A percentile compares a stretch with the other conserved stretches of the same genome.
Evolutionary conservation across 2,797 vertebrate species (phyloP).

Genomic region (Cossypha polioptera): DNA sequence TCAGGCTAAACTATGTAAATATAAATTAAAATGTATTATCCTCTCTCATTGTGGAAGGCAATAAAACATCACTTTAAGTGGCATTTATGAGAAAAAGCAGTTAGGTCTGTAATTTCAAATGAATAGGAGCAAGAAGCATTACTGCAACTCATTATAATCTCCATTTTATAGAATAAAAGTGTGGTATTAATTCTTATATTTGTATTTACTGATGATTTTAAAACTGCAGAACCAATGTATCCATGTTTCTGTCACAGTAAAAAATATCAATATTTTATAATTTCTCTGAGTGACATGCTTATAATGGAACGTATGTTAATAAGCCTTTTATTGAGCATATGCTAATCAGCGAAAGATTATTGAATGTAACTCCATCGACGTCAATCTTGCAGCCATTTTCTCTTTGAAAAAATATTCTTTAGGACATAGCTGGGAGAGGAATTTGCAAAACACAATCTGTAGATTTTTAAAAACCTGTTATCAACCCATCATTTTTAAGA

Average conservation of each 20-base stretch:
- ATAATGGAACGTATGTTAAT: not conserved
- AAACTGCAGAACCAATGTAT: not conserved
- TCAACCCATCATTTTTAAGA: not conserved
- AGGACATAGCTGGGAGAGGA: not conserved
- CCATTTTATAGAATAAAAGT: not conserved
- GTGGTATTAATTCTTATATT: not conserved
- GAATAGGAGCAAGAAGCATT: not conserved
- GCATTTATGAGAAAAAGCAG: not conserved
- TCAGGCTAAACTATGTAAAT: not conserved
- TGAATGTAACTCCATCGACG: not conserved
- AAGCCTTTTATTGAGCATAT: not conserved
- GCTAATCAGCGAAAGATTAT: accelerated
- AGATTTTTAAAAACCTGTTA: not conserved
- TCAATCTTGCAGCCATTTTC: not conserved
- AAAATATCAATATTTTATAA: not conserved
- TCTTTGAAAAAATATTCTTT: not conserved
- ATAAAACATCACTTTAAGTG: not conserved
- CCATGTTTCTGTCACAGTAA: not conserved
- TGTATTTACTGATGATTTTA: not conserved
- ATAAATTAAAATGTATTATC: not conserved
- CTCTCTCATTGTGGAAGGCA: not conserved
- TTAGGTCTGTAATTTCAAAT: not conserved
- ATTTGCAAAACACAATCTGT: not conserved
- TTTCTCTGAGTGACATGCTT: not conserved
- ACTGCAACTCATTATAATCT: not conserved